Base-by-base conservation (phyloP, 2,797 vertebrate species). In the Darevskia mixta region DNA sequence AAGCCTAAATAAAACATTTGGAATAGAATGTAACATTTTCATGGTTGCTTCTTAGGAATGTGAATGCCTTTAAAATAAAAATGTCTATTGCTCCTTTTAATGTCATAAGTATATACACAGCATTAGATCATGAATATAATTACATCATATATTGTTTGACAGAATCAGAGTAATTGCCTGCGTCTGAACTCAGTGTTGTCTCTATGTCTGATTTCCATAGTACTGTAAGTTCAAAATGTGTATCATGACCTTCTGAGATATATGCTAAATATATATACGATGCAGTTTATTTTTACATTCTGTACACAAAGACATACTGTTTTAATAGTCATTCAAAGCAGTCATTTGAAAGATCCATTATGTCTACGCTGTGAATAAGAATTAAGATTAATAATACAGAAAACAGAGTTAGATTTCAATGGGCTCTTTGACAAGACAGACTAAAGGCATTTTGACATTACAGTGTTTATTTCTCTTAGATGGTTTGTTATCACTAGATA, bases 231-330 rank as follows among this genome's bases (percentile, higher is more conserved):
- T 85, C 85, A 90, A 94, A 94, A 95, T 95, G 95, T 92, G 87
- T 93, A 67, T 93, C 95, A 77, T 76, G 93, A 93, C 91, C 49
- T 8, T 58, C 82, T 93, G 90, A 94, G 90, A 93, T 90, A 94
- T 3, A 27, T 67, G 82, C 95, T 73, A 75, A 41, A 32, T 91
- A 87, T 94, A 95, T 78, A 29, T 91, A 93, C 87, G 93, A 79
- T 41, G 88, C 76, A 64, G 88, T 96, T 95, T 92, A 83, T 95
- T 96, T 96, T 95, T 76, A 87, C 89, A 85, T 29, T 91, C 85
- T 23, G 83, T 83, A 85, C 90, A 96, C 94, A 96, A 96, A 94
- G 94, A 84, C 71, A 79, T 92, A 93, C 91, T 97, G 96, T 97
- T 94, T 87, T 88, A 89, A 91, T 17, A 89, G 8, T 18, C 90